phyloP scores from a whole-genome alignment of 1,140 invertebrate species.

The Lepidurus apus region DNA sequence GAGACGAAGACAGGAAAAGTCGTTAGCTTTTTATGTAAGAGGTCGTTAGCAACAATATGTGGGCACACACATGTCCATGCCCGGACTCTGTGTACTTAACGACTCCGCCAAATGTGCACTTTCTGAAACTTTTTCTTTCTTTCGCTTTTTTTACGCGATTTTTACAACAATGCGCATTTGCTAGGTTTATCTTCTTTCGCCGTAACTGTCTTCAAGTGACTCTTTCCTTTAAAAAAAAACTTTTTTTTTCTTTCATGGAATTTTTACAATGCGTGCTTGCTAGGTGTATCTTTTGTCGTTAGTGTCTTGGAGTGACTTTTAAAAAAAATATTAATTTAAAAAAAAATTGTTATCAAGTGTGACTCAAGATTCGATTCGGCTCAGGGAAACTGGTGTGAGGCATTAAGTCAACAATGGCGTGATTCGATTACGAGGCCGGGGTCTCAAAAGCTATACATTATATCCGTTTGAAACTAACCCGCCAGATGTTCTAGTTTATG shows the following conservation, averaged over 20 bases:
- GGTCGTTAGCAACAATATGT: slow-evolving; percentile 14
- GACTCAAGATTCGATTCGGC: too few relatives aligned
- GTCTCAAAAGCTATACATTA: neutral
- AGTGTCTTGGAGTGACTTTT: too few relatives aligned
- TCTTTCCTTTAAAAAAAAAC: too few relatives aligned
- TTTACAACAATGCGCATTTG: neutral
- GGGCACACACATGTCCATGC: neutral
- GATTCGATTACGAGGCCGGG: neutral
- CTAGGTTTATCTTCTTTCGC: too few relatives aligned
- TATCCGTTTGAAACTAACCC: neutral
- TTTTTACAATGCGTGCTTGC: too few relatives aligned
- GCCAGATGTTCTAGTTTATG: slow-evolving; percentile 19
- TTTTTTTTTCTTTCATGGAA: too few relatives aligned
- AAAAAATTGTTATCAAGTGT: too few relatives aligned
- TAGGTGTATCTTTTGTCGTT: too few relatives aligned
- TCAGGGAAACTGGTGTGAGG: neutral
- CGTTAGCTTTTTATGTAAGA: slow-evolving; percentile 22
- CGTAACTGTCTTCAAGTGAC: too few relatives aligned
- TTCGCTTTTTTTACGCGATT: neutral
- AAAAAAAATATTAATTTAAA: too few relatives aligned
- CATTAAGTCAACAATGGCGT: neutral
- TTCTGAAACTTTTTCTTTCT: neutral
- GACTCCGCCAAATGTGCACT: neutral
- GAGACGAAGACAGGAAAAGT: slow-evolving; percentile 3
- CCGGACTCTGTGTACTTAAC: neutral